Evolutionary conservation across 2,888 invertebrate species (phyloP), one percentile per base, ranked within the genome.

Genomic region (Conus canariensis): DNA sequence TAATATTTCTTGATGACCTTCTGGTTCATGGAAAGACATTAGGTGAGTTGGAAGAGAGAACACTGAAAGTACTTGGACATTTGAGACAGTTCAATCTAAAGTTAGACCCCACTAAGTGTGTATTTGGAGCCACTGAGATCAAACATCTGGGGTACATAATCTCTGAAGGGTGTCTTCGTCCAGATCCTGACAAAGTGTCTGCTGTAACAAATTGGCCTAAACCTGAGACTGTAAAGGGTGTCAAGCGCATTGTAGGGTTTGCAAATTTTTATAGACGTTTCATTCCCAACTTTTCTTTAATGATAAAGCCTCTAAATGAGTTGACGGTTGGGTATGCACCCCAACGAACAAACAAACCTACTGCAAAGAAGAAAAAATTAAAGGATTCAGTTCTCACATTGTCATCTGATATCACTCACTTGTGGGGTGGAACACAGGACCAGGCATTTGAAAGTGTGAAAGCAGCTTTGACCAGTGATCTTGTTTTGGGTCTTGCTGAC

Each of bases 1-100:
- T 90, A 9, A 56, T 88, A 25, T 90, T 87, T 64, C 85, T 88
- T 14, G 90, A 90, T 70, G 82, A 90, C 25, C 25, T 87, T 87
- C 22, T 90, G 64, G 85, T 90, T 8, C 89, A 89, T 86, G 90
- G 45, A 3, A 60, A 56, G 19, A 67, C 80, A n/a, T 56, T 90
- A 19, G 83, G 82, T 30, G 87, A 87, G 22, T 19, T 88, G 14
- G 88, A 88, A 80, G 88, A 70, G 5, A 10, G 90, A 5, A 77
- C 87, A 6, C 19, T 87, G 1, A 70, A 56, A 59, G 85, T 83
- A 2, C 59, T 89, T 4, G 89, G 85, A 10, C 14, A 56, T 8
- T 45, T 90, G 16, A 56, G 90, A 10, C 22, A 67, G n/a, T 90
- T 87, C 70, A 85, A 58, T 22, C 64, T 90, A 25, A 90, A 86